Conservation (phyloP, 1,140 invertebrate genomes). For the Zaprionus kolodkinae region DNA sequence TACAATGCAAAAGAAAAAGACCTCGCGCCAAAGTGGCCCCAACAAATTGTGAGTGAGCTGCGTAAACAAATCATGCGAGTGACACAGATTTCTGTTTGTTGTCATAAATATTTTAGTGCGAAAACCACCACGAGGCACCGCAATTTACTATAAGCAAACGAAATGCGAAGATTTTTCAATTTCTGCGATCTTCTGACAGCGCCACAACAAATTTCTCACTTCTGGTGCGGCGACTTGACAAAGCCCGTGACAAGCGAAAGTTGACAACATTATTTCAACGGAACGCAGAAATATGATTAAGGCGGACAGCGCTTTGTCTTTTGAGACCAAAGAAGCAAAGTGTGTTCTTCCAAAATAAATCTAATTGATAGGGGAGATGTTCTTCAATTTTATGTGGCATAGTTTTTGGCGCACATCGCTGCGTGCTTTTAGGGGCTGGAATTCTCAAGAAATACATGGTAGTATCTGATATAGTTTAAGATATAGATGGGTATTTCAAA, state of each 20-base stretch:
- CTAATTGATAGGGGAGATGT: conserved; percentile 4
- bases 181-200: conserved; percentile 57
- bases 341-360: background rate
- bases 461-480: too few species aligned
- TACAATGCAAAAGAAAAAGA: conserved; percentile 7
- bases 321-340: background rate
- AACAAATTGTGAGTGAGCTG: conserved; percentile 55
- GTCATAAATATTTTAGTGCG: conserved; percentile 70
- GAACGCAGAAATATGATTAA: conserved; percentile 5
- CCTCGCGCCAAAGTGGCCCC: conserved; percentile 47
- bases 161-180: conserved; percentile 53
- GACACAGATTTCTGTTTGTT: conserved; percentile 76
- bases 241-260: conserved; percentile 64
- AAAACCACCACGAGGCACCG: conserved; percentile 22
- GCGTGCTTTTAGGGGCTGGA: conserved; percentile 28
- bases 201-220: conserved; percentile 21
- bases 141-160: conserved; percentile 31
- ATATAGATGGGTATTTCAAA: too few species aligned
- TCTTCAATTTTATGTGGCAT: conserved; percentile 41
- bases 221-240: conserved; percentile 58
- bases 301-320: conserved; percentile 7
- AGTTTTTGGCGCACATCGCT: conserved; percentile 45
- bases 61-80: conserved; percentile 79
- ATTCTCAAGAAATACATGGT: too few species aligned
- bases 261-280: conserved; percentile 68